Base-by-base conservation (phyloP, 2,888 invertebrate genomes). In the Ichneumoninae sp. region DNA sequence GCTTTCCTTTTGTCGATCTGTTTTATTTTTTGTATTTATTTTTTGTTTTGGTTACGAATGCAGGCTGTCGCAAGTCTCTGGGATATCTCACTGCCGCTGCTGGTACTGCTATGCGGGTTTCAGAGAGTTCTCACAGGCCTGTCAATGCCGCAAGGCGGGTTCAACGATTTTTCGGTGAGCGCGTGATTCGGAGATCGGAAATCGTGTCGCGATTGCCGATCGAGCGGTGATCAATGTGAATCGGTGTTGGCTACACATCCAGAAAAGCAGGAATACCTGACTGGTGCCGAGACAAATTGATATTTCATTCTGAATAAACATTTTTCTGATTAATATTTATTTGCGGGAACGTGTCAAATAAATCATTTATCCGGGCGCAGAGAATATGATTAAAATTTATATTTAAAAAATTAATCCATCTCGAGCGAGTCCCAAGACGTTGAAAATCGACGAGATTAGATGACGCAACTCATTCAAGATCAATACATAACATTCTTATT, bases 111-210 rank as follows among this genome's bases (percentile, higher is more conserved):
- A 44, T 72, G 74, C 40, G 66, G 60, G 60, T 82, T 80, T 80
- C 70, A 19, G 70, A 72, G 79, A 72, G 79, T 86, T 85, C 86
- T 83, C 85, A 86, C 86, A 78, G 85, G 54, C 19, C 19, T 78
- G 85, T 86, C 85, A 82, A 77, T 85, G 78, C 44, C 13, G 52
- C 69, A 60, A 50, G 19, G 36, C 47, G 33, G 33, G 52, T 60
- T 80, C 44, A 44, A 16, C 36, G n/a, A 26, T 74, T 44, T 60
- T 50, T 33, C 57, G 22, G 26, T 50, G 60, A 33, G 40, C 52
- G 75, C 26, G 60, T 69, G 50, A 74, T 19, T 22, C 68, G 30
- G 44, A 4, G 66, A 68, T 68, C 52, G 36, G 16, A 10, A 68
- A 50, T 66, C 40, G 76, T 66, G 50, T 19, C 50, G 66, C 36